Evolutionary conservation across 2,888 invertebrate genomes (phyloP), one percentile per base, ranked within the genome.

Genomic region (Lasioglossum morio): DNA sequence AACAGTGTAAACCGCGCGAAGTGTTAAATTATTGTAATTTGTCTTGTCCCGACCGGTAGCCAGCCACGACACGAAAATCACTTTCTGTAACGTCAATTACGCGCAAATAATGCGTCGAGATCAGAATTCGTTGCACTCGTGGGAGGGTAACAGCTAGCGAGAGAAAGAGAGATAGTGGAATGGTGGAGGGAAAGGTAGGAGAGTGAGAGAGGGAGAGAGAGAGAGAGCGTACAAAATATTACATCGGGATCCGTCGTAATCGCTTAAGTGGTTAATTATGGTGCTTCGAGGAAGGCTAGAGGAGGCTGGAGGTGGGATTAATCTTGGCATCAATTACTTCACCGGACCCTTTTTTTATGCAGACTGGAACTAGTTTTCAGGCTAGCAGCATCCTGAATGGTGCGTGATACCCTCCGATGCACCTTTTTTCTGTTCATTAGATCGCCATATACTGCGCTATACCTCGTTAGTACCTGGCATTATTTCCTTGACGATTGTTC

Each of bases 251-350:
- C 90, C 92, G 90, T 92, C 92, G 92, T 92, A 92, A 92, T 92
- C 92, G 92, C 92, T 92, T 92, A 92, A 92, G 92, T 92, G 92
- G 92, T 92, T 92, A 92, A 92, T 92, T 92, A 92, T 90, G 91
- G 91, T 90, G 91, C 90, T 92, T 90, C 90, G 90, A 91, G 91
- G 91, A 92, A 90, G 89, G 87, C 92, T 89, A 88, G 89, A 89
- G 91, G 91, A 91, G 89, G 87, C 88, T 85, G 37, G 83, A 88
- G 88, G 88, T 90, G 89, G 91, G 90, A 91, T 91, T 91, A 91
- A 91, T 91, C 91, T 91, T 91, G 85, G 87, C 89, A 88, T 90
- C 91, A 86, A 89, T 90, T 87, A 85, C 91, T 91, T 83, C 82
- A 83, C 81, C 87, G 83, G 88, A 84, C 84, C 80, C 81, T 86